phyloP scores from a whole-genome alignment of 1,140 invertebrate genomes.

The Bombus difficillimus region DNA sequence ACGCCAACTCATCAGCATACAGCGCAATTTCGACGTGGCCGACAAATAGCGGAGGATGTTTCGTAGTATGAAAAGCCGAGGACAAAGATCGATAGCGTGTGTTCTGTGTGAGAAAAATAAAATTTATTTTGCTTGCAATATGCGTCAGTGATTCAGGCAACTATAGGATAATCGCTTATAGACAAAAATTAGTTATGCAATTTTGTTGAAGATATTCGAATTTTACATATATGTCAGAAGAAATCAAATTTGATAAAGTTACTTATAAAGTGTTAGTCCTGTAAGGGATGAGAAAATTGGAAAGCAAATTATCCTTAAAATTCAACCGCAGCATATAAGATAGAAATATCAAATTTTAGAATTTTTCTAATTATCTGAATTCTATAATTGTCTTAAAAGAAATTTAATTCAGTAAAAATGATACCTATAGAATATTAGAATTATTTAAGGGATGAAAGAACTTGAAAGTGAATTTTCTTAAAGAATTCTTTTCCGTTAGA shows the following conservation, averaged over 20 bases:
- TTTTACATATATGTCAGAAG: no score
- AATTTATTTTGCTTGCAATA: background rate
- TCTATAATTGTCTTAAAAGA: no score
- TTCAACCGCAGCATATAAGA: rapidly evolving
- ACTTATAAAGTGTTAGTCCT: background rate
- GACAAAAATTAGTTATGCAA: no score
- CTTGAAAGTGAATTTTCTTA: background rate
- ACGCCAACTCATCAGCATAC: slow-evolving; percentile 49
- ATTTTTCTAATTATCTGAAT: background rate
- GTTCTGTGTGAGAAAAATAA: background rate
- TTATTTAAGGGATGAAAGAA: background rate
- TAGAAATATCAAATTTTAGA: background rate
- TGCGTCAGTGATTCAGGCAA: background rate
- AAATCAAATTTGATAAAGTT: background rate
- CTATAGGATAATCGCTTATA: background rate
- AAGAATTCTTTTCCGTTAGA: background rate
- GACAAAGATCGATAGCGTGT: background rate
- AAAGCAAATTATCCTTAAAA: no score
- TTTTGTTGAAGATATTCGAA: no score
- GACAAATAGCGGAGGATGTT: slow-evolving; percentile 15
- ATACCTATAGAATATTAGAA: background rate
- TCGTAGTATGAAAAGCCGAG: slow-evolving; percentile 2
- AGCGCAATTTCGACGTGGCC: slow-evolving; percentile 31
- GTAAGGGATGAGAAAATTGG: no score
- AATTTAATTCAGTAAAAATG: background rate